These are phyloP conservation scores for Araneus ventricosus DNA, from an alignment of 1,140 invertebrate species.

Conservation along the genomic window DNA sequence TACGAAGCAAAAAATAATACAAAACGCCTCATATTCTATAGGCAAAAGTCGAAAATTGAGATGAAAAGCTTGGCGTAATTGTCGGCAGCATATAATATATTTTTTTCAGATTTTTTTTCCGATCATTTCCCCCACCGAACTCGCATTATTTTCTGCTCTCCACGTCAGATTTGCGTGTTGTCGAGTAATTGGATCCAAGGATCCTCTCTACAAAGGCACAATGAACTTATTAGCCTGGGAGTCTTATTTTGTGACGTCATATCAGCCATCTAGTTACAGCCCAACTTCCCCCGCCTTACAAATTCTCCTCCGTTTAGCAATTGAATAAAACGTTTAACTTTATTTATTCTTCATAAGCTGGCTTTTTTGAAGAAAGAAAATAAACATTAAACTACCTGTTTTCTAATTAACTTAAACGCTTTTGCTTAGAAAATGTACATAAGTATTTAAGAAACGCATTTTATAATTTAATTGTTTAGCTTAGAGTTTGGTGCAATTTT, in stretches of 20 bases:
- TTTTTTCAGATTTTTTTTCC: constrained; percentile 16
- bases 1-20: background rate
- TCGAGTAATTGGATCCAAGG: constrained; percentile 55
- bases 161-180: constrained; percentile 43
- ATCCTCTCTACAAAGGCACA: constrained; percentile 41
- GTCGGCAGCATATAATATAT: background rate
- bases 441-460: background rate
- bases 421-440: background rate
- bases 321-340: constrained; percentile 25
- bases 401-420: constrained; percentile 12
- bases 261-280: background rate
- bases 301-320: background rate
- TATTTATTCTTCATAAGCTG: background rate
- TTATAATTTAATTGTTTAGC: no score
- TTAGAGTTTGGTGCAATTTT: no score
- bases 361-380: background rate
- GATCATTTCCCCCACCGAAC: background rate
- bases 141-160: constrained; percentile 17
- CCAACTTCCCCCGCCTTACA: background rate
- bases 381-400: background rate
- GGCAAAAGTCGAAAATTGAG: constrained; percentile 38
- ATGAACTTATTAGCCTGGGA: constrained; percentile 60
- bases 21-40: constrained; percentile 27
- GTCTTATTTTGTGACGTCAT: constrained; percentile 58
- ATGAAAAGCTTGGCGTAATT: constrained; percentile 49